phyloP scores from a whole-genome alignment of 2,113 vertebrate species.

The Aldabrachelys gigantea region DNA sequence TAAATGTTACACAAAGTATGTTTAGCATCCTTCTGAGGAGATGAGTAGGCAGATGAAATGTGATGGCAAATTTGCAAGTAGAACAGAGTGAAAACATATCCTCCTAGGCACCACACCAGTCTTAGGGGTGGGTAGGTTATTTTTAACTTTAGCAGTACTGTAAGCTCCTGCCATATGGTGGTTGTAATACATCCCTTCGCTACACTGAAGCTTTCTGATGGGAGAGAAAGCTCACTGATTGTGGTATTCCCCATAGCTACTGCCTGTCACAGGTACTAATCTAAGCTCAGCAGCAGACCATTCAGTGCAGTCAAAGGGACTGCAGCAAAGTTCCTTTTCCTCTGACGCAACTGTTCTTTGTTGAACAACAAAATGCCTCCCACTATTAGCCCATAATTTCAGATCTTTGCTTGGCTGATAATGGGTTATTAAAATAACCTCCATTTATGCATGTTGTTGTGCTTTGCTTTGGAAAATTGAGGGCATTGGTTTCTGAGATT shows the following conservation, averaged over 20 bases:
- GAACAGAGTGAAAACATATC: background rate
- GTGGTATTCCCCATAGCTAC: conserved; percentile 25
- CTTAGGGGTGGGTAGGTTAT: conserved; percentile 3
- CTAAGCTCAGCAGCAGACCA: conserved; percentile 8
- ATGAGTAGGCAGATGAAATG: background rate
- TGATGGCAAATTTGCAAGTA: background rate
- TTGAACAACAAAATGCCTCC: background rate
- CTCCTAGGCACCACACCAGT: background rate
- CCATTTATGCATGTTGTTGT: background rate
- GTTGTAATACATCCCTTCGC: conserved; percentile 29
- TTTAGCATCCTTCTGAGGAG: background rate
- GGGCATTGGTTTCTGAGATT: background rate
- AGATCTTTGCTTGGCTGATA: background rate
- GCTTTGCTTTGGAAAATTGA: background rate
- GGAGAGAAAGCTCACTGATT: conserved; percentile 43
- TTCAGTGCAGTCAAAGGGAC: background rate
- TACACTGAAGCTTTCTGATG: conserved; percentile 44
- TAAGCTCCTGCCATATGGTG: conserved; percentile 63
- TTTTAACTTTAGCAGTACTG: conserved; percentile 47
- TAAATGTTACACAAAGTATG: background rate
- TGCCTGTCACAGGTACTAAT: conserved; percentile 1
- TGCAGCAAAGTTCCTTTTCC: background rate
- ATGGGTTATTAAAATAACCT: background rate
- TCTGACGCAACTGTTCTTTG: background rate
- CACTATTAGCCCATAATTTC: background rate